Evolutionary conservation across 2,888 invertebrate genomes (phyloP).

Genomic region (Ornithoptera priamus): DNA sequence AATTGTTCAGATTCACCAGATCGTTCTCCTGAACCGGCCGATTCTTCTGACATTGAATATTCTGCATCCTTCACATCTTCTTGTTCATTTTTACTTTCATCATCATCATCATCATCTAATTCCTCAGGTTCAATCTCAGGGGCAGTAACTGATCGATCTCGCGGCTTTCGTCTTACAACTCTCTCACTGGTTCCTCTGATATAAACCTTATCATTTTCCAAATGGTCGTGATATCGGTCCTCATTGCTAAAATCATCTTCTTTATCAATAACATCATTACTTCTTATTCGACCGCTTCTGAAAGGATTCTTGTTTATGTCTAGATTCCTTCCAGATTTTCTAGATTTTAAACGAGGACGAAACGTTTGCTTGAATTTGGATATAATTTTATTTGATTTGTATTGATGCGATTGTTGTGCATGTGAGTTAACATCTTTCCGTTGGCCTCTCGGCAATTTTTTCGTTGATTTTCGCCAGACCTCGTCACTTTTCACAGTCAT

Average conservation of each 20-base stretch:
- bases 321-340: constrained; percentile 34
- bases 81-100: constrained; percentile 30
- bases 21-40: constrained; percentile 3
- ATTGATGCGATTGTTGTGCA: constrained; percentile 25
- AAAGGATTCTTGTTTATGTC: constrained; percentile 31
- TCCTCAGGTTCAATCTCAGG: constrained; percentile 32
- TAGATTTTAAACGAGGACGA: constrained; percentile 40
- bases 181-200: constrained; percentile 42
- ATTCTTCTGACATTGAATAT: constrained; percentile 18
- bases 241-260: constrained; percentile 37
- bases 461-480: constrained; percentile 44
- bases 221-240: constrained; percentile 40
- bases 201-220: constrained; percentile 14
- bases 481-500: constrained; percentile 42
- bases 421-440: constrained; percentile 32
- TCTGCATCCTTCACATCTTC: constrained; percentile 22
- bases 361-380: constrained; percentile 38
- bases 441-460: constrained; percentile 40
- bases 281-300: constrained; percentile 38
- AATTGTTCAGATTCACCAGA: constrained; percentile 15
- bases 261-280: constrained; percentile 40
- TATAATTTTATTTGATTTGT: constrained; percentile 38
- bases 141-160: constrained; percentile 45
- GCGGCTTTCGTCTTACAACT: constrained; percentile 49
- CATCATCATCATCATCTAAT: constrained; percentile 32